Base-by-base conservation (phyloP, 2,888 invertebrate species). In the Pyrochroa serraticornis region DNA sequence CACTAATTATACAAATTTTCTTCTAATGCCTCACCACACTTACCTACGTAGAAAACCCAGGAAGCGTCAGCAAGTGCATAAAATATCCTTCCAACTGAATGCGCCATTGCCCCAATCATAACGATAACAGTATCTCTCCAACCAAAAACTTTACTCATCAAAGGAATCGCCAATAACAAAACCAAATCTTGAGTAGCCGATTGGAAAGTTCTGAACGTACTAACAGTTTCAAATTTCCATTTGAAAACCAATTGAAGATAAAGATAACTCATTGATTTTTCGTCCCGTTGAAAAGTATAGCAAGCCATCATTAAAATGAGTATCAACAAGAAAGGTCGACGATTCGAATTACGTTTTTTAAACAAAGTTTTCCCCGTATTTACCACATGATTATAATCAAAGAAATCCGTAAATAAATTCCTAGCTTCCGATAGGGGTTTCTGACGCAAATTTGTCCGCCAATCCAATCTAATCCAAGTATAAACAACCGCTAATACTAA, bases 211-310 rank as follows among this genome's bases (percentile, higher is more conserved):
- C 74, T 66, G 69, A 91, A 93, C 63, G 84, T 82, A 70, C 93
- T 93, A 72, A 85, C 92, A 7, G 83, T 81, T 0, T 82, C 79
- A 1, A 88, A 81, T 41, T 85, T 82, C 93, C 93, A 93, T 52
- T 85, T 76, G 70, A 93, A 89, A 34, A 87, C 87, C 33, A 85
- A 80, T 47, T 85, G 85, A 0, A 91, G 88, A 72, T 91, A 94
- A 44, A 93, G 76, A 67, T 87, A 92, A 71, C 89, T 83, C 72
- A 91, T 88, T 12, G 85, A 86, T 62, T 86, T 87, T 72, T 94
- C 93, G 73, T 93, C 93, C 73, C 92, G 83, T 76, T 92, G 92
- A 73, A 92, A 92, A 44, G 91, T 90, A 69, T 92, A 93, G 45
- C 91, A 81, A 0, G 85, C 87, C 91, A 92, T 91, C 10, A 88